A percentile compares a stretch with the other conserved stretches of the same genome.
These are phyloP conservation scores for Brachionus koreanus DNA, from an alignment of 1,140 invertebrate species.

Conservation along the genomic window DNA sequence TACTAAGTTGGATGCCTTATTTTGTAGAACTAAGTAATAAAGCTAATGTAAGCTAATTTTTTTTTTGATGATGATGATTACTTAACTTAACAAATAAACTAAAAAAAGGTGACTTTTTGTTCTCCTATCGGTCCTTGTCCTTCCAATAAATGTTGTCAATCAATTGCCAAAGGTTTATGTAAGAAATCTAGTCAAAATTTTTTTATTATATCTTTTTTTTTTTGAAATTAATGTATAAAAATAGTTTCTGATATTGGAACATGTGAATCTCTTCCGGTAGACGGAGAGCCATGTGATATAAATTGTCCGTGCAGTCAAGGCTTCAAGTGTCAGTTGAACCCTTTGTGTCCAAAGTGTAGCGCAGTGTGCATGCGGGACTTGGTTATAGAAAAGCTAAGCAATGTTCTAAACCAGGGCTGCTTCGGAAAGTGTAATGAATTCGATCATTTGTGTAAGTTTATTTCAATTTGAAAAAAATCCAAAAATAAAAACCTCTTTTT, in stretches of 20 bases:
- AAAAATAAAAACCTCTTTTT: not conserved
- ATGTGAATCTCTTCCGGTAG: not conserved
- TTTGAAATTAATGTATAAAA: not conserved
- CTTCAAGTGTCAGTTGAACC: not conserved
- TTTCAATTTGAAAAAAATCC: not conserved
- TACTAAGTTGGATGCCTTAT: not conserved
- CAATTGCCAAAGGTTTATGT: constrained; percentile 20
- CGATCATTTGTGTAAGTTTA: not conserved
- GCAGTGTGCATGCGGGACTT: not conserved
- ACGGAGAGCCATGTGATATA: constrained; percentile 8
- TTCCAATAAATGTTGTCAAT: not conserved
- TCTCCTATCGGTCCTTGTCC: not conserved
- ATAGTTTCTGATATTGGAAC: constrained; percentile 7
- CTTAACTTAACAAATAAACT: too few relatives aligned
- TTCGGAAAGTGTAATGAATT: constrained; percentile 20
- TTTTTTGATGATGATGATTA: too few relatives aligned
- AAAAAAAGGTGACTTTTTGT: constrained; percentile 26
- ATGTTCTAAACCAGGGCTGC: not conserved
- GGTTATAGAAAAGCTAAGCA: not conserved
- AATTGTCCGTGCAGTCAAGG: constrained; percentile 11
- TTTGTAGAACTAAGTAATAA: not conserved
- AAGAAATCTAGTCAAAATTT: not conserved
- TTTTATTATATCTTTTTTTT: not conserved
- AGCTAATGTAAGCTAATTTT: not conserved
- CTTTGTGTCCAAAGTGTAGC: constrained; percentile 10